Percentiles rank a stretch among this genome's conserved stretches.
Evolutionary conservation across 2,888 invertebrate genomes (phyloP).

Genomic region (Hoplodrina ambigua): DNA sequence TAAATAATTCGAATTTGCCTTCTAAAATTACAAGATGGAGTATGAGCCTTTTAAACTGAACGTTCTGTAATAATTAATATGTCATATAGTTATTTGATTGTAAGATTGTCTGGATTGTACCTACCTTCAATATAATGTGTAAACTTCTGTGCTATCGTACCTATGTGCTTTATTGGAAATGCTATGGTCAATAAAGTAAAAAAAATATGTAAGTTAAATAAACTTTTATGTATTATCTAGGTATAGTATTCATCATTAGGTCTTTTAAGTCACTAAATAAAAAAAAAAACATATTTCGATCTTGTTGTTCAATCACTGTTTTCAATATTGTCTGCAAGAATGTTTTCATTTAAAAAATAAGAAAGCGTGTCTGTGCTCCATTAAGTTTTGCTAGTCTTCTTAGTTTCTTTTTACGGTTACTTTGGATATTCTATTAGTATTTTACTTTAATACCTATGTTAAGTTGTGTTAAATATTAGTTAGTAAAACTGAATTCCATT

Average conservation of each 20-base stretch:
- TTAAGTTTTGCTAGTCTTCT: constrained; percentile 75
- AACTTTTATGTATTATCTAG: not conserved
- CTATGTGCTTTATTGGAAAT: not conserved
- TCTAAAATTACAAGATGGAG: too few relatives aligned
- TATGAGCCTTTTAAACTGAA: constrained; percentile 3
- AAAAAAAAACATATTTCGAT: not conserved
- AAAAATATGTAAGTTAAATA: not conserved
- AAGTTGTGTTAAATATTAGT: constrained; percentile 61
- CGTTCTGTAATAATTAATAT: constrained; percentile 8
- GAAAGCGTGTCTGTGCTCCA: constrained; percentile 42
- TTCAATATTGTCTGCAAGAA: constrained; percentile 4
- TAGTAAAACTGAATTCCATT: constrained; percentile 64
- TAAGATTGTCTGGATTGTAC: not conserved
- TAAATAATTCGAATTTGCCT: too few relatives aligned
- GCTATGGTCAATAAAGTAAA: constrained; percentile 1
- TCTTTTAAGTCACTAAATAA: not conserved
- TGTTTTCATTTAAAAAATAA: constrained; percentile 17
- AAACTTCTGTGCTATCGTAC: not conserved
- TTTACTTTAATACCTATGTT: constrained; percentile 58
- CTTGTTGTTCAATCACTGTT: constrained; percentile 7
- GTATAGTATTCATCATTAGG: constrained; percentile 15
- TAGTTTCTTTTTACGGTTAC: constrained; percentile 59
- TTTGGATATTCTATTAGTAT: constrained; percentile 57
- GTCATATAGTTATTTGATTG: not conserved
- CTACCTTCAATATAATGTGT: constrained; percentile 1